Evolutionary conservation across 2,113 vertebrate species (phyloP).

Genomic region (Cynoglossus semilaevis): DNA sequence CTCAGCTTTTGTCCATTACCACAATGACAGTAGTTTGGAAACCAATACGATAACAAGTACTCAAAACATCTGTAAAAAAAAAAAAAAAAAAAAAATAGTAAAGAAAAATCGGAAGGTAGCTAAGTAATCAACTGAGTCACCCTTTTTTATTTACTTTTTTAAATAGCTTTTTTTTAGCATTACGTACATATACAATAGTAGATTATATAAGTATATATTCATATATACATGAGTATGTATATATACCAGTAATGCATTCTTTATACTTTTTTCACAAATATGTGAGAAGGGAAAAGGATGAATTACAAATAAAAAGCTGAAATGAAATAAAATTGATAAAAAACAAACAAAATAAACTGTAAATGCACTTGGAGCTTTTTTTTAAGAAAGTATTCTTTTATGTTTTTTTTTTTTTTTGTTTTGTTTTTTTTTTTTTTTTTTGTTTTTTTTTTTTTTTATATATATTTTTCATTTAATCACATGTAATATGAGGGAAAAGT

Average conservation of each 20-base stretch:
- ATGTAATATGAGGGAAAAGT: constrained; percentile 47
- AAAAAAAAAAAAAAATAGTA: constrained; percentile 60
- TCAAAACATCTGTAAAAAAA: constrained; percentile 56
- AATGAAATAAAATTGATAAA: constrained; percentile 77
- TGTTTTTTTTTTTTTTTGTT: constrained; percentile 39
- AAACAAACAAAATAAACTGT: constrained; percentile 80
- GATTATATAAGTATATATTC: constrained; percentile 78
- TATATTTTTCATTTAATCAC: constrained; percentile 68
- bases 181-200: constrained; percentile 74
- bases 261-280: constrained; percentile 77
- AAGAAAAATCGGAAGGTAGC: constrained; percentile 64
- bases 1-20: constrained; percentile 72
- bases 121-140: constrained; percentile 74
- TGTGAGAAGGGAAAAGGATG: constrained; percentile 70
- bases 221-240: constrained; percentile 79
- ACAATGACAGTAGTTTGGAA: constrained; percentile 68
- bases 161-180: constrained; percentile 49
- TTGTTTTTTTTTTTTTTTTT: constrained; percentile 59
- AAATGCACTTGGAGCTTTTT: constrained; percentile 68
- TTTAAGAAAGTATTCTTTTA: constrained; percentile 26
- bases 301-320: constrained; percentile 83
- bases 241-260: constrained; percentile 75
- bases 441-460: constrained; percentile 69
- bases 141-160: constrained; percentile 54
- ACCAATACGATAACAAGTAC: constrained; percentile 59